Conservation (phyloP, 2,113 vertebrate species). For the Bothrops jararaca region DNA sequence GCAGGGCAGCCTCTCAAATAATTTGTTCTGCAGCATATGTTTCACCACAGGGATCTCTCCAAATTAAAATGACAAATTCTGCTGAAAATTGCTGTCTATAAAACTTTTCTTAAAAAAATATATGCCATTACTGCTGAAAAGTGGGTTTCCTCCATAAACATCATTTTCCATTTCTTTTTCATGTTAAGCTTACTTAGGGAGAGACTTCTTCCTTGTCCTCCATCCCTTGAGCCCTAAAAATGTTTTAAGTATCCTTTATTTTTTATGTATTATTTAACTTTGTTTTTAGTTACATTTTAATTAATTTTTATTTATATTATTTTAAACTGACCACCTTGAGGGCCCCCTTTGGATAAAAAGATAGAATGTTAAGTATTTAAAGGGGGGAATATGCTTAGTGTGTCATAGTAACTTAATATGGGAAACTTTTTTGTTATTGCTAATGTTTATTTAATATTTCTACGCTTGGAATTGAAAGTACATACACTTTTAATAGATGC, state of each 20-base stretch:
- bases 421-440: not conserved
- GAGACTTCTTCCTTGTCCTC: slow-evolving; percentile 33
- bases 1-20: slow-evolving; percentile 36
- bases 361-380: not conserved
- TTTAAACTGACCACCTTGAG: not conserved
- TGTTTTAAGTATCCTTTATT: not conserved
- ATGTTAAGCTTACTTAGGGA: slow-evolving; percentile 40
- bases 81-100: slow-evolving; percentile 47
- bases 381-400: not conserved
- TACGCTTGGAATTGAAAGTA: not conserved
- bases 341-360: not conserved
- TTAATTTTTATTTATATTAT: not conserved
- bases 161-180: not conserved
- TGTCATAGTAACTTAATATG: not conserved
- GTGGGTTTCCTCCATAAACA: not conserved
- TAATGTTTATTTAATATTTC: not conserved
- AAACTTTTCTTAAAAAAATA: slow-evolving; percentile 43
- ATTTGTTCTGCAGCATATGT: slow-evolving; percentile 56
- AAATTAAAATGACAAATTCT: slow-evolving; percentile 57
- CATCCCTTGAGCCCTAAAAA: not conserved
- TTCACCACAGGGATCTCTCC: slow-evolving; percentile 56
- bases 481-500: not conserved
- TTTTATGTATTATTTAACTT: not conserved
- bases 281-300: not conserved
- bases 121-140: slow-evolving; percentile 42